Conservation (phyloP, 2,888 invertebrate species). For the Clitarchus hookeri region DNA sequence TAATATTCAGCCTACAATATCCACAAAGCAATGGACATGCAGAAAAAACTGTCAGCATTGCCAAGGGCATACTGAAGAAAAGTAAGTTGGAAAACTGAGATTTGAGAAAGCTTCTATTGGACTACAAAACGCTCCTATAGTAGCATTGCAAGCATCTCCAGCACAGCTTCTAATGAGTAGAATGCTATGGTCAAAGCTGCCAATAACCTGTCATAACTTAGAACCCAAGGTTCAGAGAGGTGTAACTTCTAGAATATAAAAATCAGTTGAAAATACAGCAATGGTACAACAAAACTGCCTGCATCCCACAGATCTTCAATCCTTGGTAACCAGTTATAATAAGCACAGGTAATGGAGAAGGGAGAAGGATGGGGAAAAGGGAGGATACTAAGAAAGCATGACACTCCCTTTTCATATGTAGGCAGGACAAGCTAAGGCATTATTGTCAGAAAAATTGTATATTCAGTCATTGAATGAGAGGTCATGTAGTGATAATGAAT, state of each 20-base stretch:
- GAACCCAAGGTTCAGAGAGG: neutral
- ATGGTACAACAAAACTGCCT: neutral
- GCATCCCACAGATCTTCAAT: neutral
- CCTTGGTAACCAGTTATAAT: neutral
- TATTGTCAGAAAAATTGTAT: too few species aligned
- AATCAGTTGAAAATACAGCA: neutral
- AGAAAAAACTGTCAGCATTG: neutral
- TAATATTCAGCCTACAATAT: neutral
- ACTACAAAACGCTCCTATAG: neutral
- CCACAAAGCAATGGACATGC: neutral
- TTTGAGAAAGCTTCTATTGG: neutral
- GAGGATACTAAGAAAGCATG: too few species aligned
- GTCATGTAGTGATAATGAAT: too few species aligned
- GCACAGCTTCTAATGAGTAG: neutral
- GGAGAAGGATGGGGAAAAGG: neutral
- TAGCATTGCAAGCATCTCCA: neutral
- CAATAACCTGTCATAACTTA: neutral
- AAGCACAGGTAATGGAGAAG: neutral
- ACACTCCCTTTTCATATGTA: too few species aligned
- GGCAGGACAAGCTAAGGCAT: too few species aligned
- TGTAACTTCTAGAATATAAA: neutral
- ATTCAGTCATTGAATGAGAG: too few species aligned
- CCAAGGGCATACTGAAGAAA: neutral
- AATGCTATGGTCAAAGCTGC: neutral
- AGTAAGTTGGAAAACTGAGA: neutral